These are phyloP conservation scores for Tringa solitaria DNA, from an alignment of 2,113 vertebrate species.

Conservation along the genomic window DNA sequence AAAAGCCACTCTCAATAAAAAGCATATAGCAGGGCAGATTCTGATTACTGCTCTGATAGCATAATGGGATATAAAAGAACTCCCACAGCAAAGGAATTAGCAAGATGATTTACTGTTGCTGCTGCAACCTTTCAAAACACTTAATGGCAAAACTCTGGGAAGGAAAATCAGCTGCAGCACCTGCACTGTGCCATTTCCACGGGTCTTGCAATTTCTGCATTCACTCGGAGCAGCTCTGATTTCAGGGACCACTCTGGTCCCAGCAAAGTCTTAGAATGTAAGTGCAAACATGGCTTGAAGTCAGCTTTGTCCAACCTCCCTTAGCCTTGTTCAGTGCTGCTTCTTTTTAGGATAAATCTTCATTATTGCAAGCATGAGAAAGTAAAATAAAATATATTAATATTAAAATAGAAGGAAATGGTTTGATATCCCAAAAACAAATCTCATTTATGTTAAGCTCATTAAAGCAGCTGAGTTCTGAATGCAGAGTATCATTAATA, in stretches of 20 bases:
- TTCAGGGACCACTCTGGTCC: not conserved
- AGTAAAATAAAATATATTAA: not conserved
- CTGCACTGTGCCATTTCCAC: not conserved
- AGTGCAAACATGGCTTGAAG: not conserved
- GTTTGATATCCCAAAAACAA: constrained; percentile 27
- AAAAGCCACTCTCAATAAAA: not conserved
- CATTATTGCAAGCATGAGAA: not conserved
- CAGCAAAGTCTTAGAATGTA: not conserved
- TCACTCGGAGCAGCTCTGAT: not conserved
- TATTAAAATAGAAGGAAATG: constrained; percentile 9
- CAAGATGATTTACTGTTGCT: not conserved
- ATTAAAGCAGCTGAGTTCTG: constrained; percentile 26
- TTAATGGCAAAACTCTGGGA: not conserved
- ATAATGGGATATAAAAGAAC: not conserved
- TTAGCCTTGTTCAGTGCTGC: not conserved
- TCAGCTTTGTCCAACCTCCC: not conserved
- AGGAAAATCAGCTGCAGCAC: not conserved
- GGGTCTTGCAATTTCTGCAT: not conserved
- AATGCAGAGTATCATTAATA: constrained; percentile 12
- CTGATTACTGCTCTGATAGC: not conserved
- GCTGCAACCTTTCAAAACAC: not conserved
- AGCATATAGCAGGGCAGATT: not conserved
- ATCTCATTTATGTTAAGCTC: constrained; percentile 55
- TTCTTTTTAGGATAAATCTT: not conserved
- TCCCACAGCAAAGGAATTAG: constrained; percentile 3